These are phyloP conservation scores for Drosophila peninsularis DNA, from an alignment of 2,888 invertebrate species.

Conservation along the genomic window DNA sequence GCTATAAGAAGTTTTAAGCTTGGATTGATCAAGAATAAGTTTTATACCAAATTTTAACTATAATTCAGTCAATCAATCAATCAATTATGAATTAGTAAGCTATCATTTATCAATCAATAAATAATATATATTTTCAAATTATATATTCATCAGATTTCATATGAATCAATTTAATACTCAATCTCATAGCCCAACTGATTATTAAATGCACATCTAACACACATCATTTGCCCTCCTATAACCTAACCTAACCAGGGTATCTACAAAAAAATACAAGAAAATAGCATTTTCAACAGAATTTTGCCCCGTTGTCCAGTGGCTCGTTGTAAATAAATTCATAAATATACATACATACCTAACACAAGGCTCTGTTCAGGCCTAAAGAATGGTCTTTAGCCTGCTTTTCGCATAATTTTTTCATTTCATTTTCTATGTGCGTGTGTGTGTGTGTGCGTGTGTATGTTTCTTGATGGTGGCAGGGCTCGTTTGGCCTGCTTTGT, in stretches of 20 bases:
- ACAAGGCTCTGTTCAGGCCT: slow-evolving; percentile 18
- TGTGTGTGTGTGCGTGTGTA: slow-evolving; percentile 2
- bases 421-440: slow-evolving; percentile 54
- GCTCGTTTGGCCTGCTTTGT: slow-evolving; percentile 69
- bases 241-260: slow-evolving; percentile 2
- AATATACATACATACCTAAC: slow-evolving; percentile 33
- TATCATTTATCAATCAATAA: not conserved
- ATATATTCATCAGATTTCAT: not conserved
- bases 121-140: not conserved
- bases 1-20: no score
- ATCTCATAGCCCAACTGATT: not conserved
- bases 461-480: slow-evolving; percentile 24
- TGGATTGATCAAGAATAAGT: no score
- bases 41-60: no score
- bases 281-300: slow-evolving; percentile 32
- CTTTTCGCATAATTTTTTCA: slow-evolving; percentile 72
- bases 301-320: slow-evolving; percentile 44
- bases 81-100: not conserved
- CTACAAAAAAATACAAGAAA: not conserved
- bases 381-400: slow-evolving; percentile 38
- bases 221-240: not conserved
- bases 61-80: not conserved
- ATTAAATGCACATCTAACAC: not conserved
- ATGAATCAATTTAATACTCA: not conserved
- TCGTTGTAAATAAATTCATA: slow-evolving; percentile 74